A percentile compares a stretch with the other conserved stretches of the same genome.
Conservation (phyloP, 2,888 invertebrate genomes). For the Cantharis flavilabris region DNA sequence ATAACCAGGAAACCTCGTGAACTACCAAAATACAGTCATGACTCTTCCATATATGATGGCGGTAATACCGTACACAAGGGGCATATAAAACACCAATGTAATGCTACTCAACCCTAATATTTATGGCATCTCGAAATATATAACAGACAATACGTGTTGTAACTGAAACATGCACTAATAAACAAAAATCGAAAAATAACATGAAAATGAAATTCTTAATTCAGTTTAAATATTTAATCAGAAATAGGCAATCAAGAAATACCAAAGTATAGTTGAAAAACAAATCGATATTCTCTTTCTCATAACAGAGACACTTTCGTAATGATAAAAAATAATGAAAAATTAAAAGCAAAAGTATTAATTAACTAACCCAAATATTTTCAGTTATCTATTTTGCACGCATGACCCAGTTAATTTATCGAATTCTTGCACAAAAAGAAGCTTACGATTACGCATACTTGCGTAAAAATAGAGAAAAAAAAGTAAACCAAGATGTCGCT, state of each 20-base stretch:
- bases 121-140: constrained; percentile 30
- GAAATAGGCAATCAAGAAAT: not conserved
- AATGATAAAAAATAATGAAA: not conserved
- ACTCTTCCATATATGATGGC: constrained; percentile 22
- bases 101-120: constrained; percentile 32
- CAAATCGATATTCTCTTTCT: not conserved
- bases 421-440: too few species aligned
- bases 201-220: not conserved
- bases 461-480: too few species aligned
- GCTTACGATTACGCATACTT: too few species aligned
- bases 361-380: not conserved
- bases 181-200: not conserved
- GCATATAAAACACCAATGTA: constrained; percentile 31
- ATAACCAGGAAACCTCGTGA: constrained; percentile 17
- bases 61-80: constrained; percentile 26
- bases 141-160: constrained; percentile 9
- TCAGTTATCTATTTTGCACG: not conserved
- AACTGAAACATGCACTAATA: not conserved
- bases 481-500: too few species aligned
- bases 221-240: not conserved
- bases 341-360: not conserved
- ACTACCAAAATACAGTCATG: constrained; percentile 12
- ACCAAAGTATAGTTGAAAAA: not conserved
- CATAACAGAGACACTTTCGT: not conserved
- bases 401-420: not conserved